A percentile compares a stretch with the other conserved stretches of the same genome.
Conservation (phyloP, 2,888 invertebrate genomes). For the Rotaria magnacalcarata region DNA sequence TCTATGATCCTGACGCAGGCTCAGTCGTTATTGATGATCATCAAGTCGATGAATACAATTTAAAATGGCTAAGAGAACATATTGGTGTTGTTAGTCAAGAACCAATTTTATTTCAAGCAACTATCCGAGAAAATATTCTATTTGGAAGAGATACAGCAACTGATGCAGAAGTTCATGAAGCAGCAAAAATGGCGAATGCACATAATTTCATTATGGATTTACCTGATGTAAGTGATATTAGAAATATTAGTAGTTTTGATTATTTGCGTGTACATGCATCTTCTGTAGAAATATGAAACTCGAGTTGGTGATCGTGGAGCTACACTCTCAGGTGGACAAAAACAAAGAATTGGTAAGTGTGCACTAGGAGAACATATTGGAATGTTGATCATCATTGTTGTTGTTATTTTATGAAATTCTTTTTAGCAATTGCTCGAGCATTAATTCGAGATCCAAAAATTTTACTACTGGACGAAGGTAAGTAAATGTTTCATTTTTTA, state of each 20-base stretch:
- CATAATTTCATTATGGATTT: conserved; percentile 43
- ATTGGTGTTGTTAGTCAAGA: conserved; percentile 46
- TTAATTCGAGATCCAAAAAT: not conserved
- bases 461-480: not conserved
- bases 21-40: conserved; percentile 26
- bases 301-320: not conserved
- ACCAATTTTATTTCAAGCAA: conserved; percentile 43
- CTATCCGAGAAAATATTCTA: conserved; percentile 42
- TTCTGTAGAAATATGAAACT: too few species aligned
- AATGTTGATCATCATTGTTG: too few species aligned
- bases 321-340: not conserved
- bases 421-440: not conserved
- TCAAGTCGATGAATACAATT: conserved; percentile 20
- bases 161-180: conserved; percentile 47
- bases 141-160: conserved; percentile 47
- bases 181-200: conserved; percentile 44
- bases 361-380: too few species aligned
- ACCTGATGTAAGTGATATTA: conserved; percentile 33
- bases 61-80: conserved; percentile 42
- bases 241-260: too few species aligned
- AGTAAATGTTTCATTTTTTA: too few species aligned
- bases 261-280: too few species aligned
- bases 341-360: not conserved
- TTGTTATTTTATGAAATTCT: not conserved
- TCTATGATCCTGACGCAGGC: conserved; percentile 54